These are phyloP conservation scores for Variabilichromis moorii DNA, from an alignment of 2,113 vertebrate genomes.

Conservation along the genomic window DNA sequence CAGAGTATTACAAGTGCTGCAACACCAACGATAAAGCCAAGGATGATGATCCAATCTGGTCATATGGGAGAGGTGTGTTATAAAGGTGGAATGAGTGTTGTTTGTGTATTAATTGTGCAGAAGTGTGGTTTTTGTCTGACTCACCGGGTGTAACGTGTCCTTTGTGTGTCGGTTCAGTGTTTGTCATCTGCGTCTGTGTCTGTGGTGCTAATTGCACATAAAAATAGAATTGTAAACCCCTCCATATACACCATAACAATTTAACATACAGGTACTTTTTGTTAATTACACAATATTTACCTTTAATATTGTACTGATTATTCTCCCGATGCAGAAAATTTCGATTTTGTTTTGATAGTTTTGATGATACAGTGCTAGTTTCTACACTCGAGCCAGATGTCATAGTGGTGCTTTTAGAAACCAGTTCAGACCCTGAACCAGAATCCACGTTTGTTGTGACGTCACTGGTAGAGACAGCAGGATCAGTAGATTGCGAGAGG, in stretches of 20 bases:
- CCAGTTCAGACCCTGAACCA: neutral
- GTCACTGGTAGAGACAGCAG: neutral
- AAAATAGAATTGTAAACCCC: neutral
- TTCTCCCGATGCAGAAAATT: rapidly evolving
- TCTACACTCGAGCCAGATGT: neutral
- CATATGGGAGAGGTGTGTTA: neutral
- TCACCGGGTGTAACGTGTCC: slow-evolving; percentile 22
- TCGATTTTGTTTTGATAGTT: neutral
- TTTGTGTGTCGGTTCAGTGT: neutral
- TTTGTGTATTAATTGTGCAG: neutral
- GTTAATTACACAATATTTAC: neutral
- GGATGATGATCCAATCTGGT: slow-evolving; percentile 60
- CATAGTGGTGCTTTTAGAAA: neutral
- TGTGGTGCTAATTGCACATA: neutral
- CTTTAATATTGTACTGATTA: neutral
- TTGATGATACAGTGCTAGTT: neutral
- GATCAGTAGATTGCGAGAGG: neutral
- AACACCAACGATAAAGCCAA: slow-evolving; percentile 42
- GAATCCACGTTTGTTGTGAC: neutral
- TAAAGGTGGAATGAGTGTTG: neutral
- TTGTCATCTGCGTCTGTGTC: rapidly evolving
- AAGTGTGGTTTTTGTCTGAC: neutral
- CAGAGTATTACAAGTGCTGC: slow-evolving; percentile 30
- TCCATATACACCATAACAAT: neutral
- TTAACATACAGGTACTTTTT: neutral